phyloP scores from a whole-genome alignment of 2,888 invertebrate genomes.

The Urechis unicinctus region DNA sequence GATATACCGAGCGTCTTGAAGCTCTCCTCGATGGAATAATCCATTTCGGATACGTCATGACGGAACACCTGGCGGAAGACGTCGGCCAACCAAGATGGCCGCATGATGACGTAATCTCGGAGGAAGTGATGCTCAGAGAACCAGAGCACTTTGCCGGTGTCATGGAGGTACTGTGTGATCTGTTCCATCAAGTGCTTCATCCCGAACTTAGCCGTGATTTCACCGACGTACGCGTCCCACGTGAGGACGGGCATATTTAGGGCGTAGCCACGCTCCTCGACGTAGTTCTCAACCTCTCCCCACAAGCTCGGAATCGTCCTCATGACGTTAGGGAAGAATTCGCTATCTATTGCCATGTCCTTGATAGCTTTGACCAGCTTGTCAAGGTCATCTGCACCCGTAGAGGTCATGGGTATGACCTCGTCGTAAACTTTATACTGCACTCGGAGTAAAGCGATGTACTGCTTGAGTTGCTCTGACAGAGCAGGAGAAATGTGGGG shows the following conservation, averaged over 20 bases:
- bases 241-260: constrained; percentile 37
- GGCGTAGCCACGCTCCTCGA: constrained; percentile 39
- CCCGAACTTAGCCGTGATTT: constrained; percentile 37
- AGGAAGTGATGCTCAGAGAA: constrained; percentile 30
- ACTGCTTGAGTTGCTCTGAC: constrained; percentile 39
- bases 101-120: constrained; percentile 34
- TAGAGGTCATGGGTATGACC: constrained; percentile 36
- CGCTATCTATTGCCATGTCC: constrained; percentile 29
- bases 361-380: constrained; percentile 33
- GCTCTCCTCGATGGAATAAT: constrained; percentile 32
- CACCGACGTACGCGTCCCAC: constrained; percentile 33
- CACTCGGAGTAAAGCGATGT: constrained; percentile 34
- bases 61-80: constrained; percentile 32
- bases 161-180: constrained; percentile 43
- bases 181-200: constrained; percentile 36
- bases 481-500: constrained; percentile 41
- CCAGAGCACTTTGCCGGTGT: constrained; percentile 37
- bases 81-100: constrained; percentile 44
- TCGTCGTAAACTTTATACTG: constrained; percentile 29
- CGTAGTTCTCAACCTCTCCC: constrained; percentile 40
- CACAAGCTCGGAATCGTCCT: constrained; percentile 44
- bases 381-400: constrained; percentile 30
- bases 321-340: constrained; percentile 27
- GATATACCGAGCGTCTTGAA: constrained; percentile 29
- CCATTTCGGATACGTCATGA: constrained; percentile 30